phyloP scores from a whole-genome alignment of 2,797 vertebrate species.

The Lagorchestes hirsutus region DNA sequence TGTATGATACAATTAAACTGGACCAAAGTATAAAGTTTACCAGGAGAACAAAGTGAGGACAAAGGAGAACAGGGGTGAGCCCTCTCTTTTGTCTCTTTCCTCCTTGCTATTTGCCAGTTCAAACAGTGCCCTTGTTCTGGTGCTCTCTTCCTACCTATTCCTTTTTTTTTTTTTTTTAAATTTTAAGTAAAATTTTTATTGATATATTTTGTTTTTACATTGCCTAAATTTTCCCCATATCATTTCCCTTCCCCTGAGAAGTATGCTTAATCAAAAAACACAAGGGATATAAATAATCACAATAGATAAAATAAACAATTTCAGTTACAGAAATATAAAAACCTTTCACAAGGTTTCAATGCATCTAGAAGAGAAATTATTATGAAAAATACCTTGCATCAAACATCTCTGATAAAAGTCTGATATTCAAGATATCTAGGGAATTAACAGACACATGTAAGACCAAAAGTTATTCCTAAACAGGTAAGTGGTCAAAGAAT shows the following conservation, averaged over 20 bases:
- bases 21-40: constrained; percentile 6
- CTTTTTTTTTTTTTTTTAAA: background rate
- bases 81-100: background rate
- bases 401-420: background rate
- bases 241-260: background rate
- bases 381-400: background rate
- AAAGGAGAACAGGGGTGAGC: background rate
- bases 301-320: no score
- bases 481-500: background rate
- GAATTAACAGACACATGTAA: background rate
- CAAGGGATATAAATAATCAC: no score
- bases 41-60: background rate
- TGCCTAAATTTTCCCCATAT: background rate
- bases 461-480: background rate
- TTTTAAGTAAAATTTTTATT: background rate
- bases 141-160: background rate
- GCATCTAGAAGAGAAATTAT: background rate
- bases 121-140: background rate
- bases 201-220: background rate
- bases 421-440: background rate
- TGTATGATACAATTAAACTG: background rate
- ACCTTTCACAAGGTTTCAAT: background rate
- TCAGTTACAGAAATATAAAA: no score
- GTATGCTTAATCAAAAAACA: no score
- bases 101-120: background rate